These are phyloP conservation scores for Molothrus ater DNA, from an alignment of 2,797 vertebrate species.

Conservation along the genomic window DNA sequence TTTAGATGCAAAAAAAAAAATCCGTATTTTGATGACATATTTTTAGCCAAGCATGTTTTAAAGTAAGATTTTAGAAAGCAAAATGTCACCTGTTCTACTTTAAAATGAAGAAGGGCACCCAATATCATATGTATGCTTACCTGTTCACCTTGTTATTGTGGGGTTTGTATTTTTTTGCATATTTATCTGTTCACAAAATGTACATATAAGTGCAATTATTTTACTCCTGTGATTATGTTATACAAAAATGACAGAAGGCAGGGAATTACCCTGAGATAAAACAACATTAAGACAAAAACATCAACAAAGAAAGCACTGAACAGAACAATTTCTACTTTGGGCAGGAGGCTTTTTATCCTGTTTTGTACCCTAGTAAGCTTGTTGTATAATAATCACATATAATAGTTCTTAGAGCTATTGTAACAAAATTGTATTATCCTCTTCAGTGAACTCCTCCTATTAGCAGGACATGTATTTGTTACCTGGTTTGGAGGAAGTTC, in stretches of 20 bases:
- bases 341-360: background rate
- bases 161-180: constrained; percentile 12
- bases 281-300: background rate
- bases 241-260: constrained; percentile 15
- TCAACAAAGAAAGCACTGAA: constrained; percentile 2
- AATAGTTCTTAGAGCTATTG: background rate
- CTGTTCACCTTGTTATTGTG: background rate
- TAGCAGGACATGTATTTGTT: background rate
- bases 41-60: constrained; percentile 40
- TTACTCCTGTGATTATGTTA: constrained; percentile 21
- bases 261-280: constrained; percentile 44
- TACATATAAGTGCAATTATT: background rate
- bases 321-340: background rate
- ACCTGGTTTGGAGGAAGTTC: background rate
- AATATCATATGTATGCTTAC: background rate
- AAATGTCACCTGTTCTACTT: background rate
- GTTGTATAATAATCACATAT: background rate
- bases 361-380: constrained; percentile 1
- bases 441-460: background rate
- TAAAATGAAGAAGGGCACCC: background rate
- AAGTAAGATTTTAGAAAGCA: background rate
- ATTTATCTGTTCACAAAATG: constrained; percentile 30
- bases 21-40: background rate
- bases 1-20: constrained; percentile 7
- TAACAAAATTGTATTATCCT: background rate